Base-by-base conservation (phyloP, 1,140 invertebrate species). In the Branchinecta lindahli region DNA sequence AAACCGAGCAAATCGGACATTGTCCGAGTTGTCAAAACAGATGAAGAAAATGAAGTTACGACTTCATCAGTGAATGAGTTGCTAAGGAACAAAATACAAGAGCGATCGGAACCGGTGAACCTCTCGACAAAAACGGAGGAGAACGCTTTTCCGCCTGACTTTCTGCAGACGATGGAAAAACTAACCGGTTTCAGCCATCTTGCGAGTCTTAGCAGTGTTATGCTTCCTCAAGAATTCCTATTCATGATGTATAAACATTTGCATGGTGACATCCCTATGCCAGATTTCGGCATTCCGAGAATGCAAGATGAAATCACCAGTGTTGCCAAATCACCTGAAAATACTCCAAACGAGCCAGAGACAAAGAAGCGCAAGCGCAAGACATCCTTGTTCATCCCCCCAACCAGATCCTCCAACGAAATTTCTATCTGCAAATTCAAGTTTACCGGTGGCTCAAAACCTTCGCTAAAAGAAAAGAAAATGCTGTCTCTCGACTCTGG, bases 371-470 rank as follows among this genome's bases (percentile, higher is more conserved):
- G 52, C 12, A 61, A 61, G 18, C 52, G 52, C 52, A 61, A 61
- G 6, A 61, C 52, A 12, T 61, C 52, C 12, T 6, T 61, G 12
- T 61, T 61, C 52, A 15, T 61, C 12, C 52, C 52, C 12, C 52
- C 52, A 61, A 3, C 52, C 12, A 61, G 18, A 61, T 15, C 52
- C 33, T 72, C 69, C 52, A 75, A 75, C 45, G 75, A 79, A 71
- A 80, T 82, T n/a, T 92, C 89, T 78, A 94, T 93, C 76, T 93
- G 91, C 77, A 94, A 93, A 76, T 94, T 94, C 75, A 94, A 94
- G 77, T 93, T 94, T 76, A 92, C 90, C 0, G 91, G 90, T 7
- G 91, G 91, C 0, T 88, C 89, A 44, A 90, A 90, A 72, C 91
- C 91, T 0, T 87, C 85, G 67, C 77, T 93, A 45, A 88, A 93